Percentiles rank a stretch among this genome's conserved stretches.
Evolutionary conservation across 2,888 invertebrate genomes (phyloP).

Genomic region (Heliconius cydno): DNA sequence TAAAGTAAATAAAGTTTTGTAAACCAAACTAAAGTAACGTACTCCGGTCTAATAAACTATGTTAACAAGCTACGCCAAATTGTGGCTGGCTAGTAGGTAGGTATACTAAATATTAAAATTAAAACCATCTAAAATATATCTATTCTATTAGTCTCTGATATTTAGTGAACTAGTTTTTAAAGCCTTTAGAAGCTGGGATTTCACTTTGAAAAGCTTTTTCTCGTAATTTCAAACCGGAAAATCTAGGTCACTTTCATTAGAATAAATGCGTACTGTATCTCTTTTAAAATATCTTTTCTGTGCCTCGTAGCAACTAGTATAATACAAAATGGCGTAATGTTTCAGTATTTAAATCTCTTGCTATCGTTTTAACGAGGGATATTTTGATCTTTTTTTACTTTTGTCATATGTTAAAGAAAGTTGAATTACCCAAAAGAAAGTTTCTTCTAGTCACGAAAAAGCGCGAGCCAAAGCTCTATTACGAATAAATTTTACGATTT

Average conservation of each 20-base stretch:
- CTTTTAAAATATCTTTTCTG: background rate
- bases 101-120: background rate
- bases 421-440: background rate
- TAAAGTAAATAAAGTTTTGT: background rate
- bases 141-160: background rate
- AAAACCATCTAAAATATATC: background rate
- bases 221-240: conserved; percentile 10
- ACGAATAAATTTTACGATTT: background rate
- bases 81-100: background rate
- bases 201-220: conserved; percentile 7
- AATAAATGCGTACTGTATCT: conserved; percentile 5
- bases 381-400: background rate
- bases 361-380: background rate
- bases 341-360: background rate
- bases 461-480: background rate
- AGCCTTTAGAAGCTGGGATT: background rate
- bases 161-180: background rate
- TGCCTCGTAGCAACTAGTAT: background rate
- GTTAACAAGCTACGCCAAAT: background rate
- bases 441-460: background rate
- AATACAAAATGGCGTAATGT: background rate
- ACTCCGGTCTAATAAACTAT: background rate
- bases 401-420: background rate
- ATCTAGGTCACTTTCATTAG: conserved; percentile 25
- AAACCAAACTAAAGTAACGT: background rate